These are phyloP conservation scores for Huso huso DNA, from an alignment of 2,797 vertebrate genomes.

Conservation along the genomic window DNA sequence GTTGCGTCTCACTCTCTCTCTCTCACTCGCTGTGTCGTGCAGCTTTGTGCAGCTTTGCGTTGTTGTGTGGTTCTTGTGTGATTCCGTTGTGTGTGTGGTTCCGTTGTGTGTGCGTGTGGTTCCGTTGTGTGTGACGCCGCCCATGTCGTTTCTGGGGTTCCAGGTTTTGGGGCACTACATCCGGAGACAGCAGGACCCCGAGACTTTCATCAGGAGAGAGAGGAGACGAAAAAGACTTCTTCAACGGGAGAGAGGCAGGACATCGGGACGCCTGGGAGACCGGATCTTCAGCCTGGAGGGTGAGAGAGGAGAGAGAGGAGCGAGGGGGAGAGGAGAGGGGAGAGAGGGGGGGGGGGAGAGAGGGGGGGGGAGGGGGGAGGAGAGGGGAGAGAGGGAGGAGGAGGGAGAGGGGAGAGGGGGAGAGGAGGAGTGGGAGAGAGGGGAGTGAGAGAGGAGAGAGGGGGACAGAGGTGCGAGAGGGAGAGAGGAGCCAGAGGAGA, in stretches of 20 bases:
- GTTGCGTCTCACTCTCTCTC: conserved; percentile 4
- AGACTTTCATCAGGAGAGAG: conserved; percentile 81
- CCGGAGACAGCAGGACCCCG: conserved; percentile 80
- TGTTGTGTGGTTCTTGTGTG: conserved; percentile 9
- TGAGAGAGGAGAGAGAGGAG: conserved; percentile 40
- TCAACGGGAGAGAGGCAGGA: conserved; percentile 97
- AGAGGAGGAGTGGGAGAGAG: conserved; percentile 21
- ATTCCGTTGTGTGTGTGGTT: not conserved
- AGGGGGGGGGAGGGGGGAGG: conserved; percentile 5
- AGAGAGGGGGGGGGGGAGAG: not conserved
- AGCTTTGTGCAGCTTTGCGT: conserved; percentile 2
- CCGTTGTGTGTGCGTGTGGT: conserved; percentile 8
- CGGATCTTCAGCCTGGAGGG: conserved; percentile 92
- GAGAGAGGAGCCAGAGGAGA: conserved; percentile 9
- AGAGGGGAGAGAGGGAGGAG: conserved; percentile 1
- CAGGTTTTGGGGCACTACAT: conserved; percentile 92
- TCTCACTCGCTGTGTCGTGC: conserved; percentile 10
- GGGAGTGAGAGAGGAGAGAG: conserved; percentile 33
- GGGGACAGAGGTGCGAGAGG: not conserved
- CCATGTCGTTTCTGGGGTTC: not conserved
- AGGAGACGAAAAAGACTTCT: conserved; percentile 90
- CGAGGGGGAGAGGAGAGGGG: not conserved
- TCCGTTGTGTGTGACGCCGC: no score
- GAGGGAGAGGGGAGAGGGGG: conserved; percentile 5
- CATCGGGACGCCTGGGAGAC: conserved; percentile 89